phyloP scores from a whole-genome alignment of 1,140 invertebrate genomes.

The Pseudomyrmex concolor region DNA sequence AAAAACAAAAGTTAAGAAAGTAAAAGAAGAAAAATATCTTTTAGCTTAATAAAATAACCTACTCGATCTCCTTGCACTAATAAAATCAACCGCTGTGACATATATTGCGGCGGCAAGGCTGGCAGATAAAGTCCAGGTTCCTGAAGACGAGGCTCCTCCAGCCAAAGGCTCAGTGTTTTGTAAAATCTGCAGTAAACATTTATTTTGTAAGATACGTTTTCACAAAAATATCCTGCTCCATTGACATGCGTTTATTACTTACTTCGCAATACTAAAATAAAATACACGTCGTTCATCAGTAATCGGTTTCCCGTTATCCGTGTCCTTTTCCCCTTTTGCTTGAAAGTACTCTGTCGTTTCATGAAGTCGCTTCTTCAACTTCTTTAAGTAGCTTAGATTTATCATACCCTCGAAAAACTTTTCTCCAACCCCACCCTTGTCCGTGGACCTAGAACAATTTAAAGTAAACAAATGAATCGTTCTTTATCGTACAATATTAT shows the following conservation, averaged over 20 bases:
- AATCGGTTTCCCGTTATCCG: slow-evolving; percentile 79
- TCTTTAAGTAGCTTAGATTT: slow-evolving; percentile 90
- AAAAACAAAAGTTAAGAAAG: no score
- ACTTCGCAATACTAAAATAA: slow-evolving; percentile 81
- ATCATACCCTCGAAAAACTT: slow-evolving; percentile 92
- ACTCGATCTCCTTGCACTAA: slow-evolving; percentile 86
- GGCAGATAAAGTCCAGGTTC: slow-evolving; percentile 89
- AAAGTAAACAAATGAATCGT: slow-evolving; percentile 63
- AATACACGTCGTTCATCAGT: slow-evolving; percentile 81
- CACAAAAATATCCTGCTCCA: neutral
- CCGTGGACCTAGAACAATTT: slow-evolving; percentile 75
- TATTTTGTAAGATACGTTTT: slow-evolving; percentile 9
- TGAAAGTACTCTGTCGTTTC: slow-evolving; percentile 88
- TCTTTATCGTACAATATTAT: slow-evolving; percentile 3
- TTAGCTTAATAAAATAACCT: slow-evolving; percentile 42
- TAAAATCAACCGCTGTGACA: slow-evolving; percentile 85
- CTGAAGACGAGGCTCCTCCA: slow-evolving; percentile 91
- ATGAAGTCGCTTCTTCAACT: slow-evolving; percentile 89
- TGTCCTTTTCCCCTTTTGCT: slow-evolving; percentile 79
- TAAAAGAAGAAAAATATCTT: neutral
- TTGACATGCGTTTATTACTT: slow-evolving; percentile 24
- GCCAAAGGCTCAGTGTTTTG: slow-evolving; percentile 90
- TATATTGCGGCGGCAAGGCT: slow-evolving; percentile 90
- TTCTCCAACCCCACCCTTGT: slow-evolving; percentile 88
- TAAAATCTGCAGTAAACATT: slow-evolving; percentile 84